A percentile compares a stretch with the other conserved stretches of the same genome.
These are phyloP conservation scores for Astyanax mexicanus DNA, from an alignment of 2,797 vertebrate genomes.

Conservation along the genomic window DNA sequence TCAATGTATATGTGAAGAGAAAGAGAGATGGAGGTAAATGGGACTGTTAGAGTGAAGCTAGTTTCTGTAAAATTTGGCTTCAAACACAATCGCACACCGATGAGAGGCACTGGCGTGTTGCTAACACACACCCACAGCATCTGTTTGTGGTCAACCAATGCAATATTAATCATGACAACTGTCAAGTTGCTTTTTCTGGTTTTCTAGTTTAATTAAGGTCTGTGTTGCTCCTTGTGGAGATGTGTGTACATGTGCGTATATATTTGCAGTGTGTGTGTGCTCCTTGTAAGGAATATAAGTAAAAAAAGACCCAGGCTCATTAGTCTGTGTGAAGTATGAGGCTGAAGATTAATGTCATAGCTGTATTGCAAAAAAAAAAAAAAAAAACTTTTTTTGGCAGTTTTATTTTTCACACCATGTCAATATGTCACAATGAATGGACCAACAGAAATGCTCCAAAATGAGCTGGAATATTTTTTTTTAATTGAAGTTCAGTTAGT, in stretches of 20 bases:
- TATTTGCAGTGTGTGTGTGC: neutral
- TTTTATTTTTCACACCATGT: too few relatives aligned
- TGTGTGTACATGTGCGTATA: slow-evolving; percentile 43
- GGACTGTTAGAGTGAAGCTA: neutral
- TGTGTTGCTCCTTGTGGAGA: neutral
- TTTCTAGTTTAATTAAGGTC: slow-evolving; percentile 19
- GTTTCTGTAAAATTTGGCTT: slow-evolving; percentile 11
- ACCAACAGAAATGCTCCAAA: too few relatives aligned
- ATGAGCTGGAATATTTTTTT: too few relatives aligned
- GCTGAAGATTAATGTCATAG: too few relatives aligned
- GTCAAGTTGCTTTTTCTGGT: slow-evolving; percentile 28
- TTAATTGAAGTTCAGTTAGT: too few relatives aligned
- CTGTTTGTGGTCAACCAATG: slow-evolving; percentile 45
- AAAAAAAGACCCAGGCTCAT: slow-evolving; percentile 71
- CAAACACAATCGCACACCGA: slow-evolving; percentile 34
- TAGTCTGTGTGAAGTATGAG: slow-evolving; percentile 64
- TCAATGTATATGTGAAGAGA: too few relatives aligned
- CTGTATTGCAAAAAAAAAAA: too few relatives aligned
- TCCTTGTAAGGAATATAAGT: slow-evolving; percentile 53
- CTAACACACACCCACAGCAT: slow-evolving; percentile 39
- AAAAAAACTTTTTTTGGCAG: too few relatives aligned
- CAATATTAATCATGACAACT: slow-evolving; percentile 70
- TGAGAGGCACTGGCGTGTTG: slow-evolving; percentile 30
- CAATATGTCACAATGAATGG: too few relatives aligned
- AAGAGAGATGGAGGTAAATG: neutral